Conservation (phyloP, 1,140 invertebrate genomes). For the Cherax quadricarinatus region DNA sequence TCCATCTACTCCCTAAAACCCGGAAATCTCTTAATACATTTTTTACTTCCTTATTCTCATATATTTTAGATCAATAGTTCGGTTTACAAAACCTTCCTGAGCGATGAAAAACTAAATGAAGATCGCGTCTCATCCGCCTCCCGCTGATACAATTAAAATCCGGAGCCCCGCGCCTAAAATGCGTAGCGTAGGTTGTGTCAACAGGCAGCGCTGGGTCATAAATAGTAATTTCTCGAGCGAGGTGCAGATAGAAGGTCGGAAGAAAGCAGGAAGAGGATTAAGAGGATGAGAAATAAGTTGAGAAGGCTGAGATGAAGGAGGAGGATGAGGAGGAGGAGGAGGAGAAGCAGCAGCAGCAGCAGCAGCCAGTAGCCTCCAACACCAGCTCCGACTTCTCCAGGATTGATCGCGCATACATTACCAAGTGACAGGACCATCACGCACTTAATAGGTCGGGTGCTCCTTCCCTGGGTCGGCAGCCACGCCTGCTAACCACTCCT, state of each 20-base stretch:
- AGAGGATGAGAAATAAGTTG: neutral
- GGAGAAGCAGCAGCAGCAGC: neutral
- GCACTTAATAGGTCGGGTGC: constrained; percentile 19
- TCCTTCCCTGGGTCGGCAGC: neutral
- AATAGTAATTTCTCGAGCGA: neutral
- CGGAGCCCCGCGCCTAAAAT: neutral
- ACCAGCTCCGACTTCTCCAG: neutral
- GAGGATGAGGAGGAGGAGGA: neutral
- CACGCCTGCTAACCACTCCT: neutral
- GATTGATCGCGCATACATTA: constrained; percentile 30
- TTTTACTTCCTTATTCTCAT: too few species aligned
- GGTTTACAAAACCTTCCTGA: too few species aligned
- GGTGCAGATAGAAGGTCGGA: neutral
- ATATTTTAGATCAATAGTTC: neutral
- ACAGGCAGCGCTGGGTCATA: neutral
- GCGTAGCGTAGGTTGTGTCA: neutral
- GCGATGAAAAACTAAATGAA: too few species aligned
- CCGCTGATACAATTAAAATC: neutral
- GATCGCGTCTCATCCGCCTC: neutral
- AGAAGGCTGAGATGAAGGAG: neutral
- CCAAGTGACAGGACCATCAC: constrained; percentile 30
- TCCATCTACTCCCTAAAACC: too few species aligned
- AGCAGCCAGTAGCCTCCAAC: neutral
- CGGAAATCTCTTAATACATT: too few species aligned
- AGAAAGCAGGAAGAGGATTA: neutral